Evolutionary conservation across 2,113 vertebrate genomes (phyloP).

Genomic region (Daboia siamensis): DNA sequence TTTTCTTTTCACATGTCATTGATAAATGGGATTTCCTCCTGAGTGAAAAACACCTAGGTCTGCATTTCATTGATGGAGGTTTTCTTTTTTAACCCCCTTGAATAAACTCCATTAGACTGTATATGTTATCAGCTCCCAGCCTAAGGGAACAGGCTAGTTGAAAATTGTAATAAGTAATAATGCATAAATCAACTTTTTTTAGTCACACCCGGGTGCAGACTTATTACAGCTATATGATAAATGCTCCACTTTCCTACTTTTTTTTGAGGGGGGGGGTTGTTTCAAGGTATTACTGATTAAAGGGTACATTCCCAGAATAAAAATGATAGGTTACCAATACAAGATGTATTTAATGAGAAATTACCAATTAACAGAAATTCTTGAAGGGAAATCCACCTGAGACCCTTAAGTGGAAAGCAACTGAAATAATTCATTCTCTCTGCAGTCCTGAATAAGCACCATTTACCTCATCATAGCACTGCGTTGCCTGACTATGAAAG

Average conservation of each 20-base stretch:
- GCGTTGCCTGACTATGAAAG: constrained; percentile 53
- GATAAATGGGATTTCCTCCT: neutral
- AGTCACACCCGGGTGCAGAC: constrained; percentile 31
- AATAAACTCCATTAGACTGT: neutral
- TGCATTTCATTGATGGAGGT: neutral
- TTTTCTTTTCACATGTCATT: neutral
- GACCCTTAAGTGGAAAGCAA: constrained; percentile 52
- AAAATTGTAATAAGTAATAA: constrained; percentile 5
- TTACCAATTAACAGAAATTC: constrained; percentile 60
- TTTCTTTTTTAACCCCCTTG: neutral
- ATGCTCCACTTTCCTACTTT: constrained; percentile 18
- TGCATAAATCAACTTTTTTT: constrained; percentile 18
- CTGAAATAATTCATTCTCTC: constrained; percentile 54
- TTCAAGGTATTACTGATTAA: constrained; percentile 46
- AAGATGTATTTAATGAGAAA: constrained; percentile 66
- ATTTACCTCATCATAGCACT: constrained; percentile 58
- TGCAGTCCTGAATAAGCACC: constrained; percentile 55
- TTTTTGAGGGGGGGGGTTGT: neutral
- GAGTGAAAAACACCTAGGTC: neutral
- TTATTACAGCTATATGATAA: constrained; percentile 25
- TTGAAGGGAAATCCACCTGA: constrained; percentile 49
- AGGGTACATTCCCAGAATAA: constrained; percentile 54
- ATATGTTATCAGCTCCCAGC: neutral
- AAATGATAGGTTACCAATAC: constrained; percentile 48
- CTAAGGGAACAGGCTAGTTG: neutral